These are phyloP conservation scores for Steromphala cineraria DNA, from an alignment of 2,888 invertebrate species.

Conservation along the genomic window DNA sequence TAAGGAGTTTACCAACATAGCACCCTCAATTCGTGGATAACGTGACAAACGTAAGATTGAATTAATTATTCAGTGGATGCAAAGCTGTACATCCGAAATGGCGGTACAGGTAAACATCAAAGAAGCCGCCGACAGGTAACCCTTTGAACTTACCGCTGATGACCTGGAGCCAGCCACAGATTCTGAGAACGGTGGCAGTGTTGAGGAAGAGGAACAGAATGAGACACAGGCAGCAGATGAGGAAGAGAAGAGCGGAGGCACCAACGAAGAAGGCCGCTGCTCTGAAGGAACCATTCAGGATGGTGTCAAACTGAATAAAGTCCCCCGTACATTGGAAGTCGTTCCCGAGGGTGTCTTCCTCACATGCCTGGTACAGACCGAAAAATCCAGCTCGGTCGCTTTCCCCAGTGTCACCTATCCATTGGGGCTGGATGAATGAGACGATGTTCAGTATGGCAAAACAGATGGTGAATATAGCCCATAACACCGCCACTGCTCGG, in stretches of 20 bases:
- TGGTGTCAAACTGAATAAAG: slow-evolving; percentile 82
- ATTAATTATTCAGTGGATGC: too few relatives aligned
- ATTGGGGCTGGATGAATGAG: slow-evolving; percentile 91
- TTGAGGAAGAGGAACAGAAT: slow-evolving; percentile 94
- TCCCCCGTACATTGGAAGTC: slow-evolving; percentile 83
- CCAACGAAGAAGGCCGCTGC: slow-evolving; percentile 93
- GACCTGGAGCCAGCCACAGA: slow-evolving; percentile 97
- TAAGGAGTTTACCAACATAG: too few relatives aligned
- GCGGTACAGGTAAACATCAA: slow-evolving; percentile 6
- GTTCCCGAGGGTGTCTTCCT: slow-evolving; percentile 80
- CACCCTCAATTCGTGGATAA: too few relatives aligned
- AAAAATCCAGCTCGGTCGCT: slow-evolving; percentile 92
- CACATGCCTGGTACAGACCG: slow-evolving; percentile 92
- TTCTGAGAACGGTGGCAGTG: slow-evolving; percentile 91
- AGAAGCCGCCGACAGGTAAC: not conserved
- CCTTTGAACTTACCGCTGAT: slow-evolving; percentile 85
- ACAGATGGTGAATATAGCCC: slow-evolving; percentile 98
- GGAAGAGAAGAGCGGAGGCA: slow-evolving; percentile 86
- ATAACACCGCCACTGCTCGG: slow-evolving; percentile 92
- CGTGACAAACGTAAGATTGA: too few relatives aligned
- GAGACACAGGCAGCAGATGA: slow-evolving; percentile 90
- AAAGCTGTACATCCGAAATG: too few relatives aligned
- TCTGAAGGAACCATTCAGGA: slow-evolving; percentile 88
- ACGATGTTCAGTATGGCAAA: slow-evolving; percentile 96
- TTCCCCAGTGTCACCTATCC: slow-evolving; percentile 75